Base-by-base conservation (phyloP, 1,140 invertebrate genomes). In the Arctopsyche grandis region DNA sequence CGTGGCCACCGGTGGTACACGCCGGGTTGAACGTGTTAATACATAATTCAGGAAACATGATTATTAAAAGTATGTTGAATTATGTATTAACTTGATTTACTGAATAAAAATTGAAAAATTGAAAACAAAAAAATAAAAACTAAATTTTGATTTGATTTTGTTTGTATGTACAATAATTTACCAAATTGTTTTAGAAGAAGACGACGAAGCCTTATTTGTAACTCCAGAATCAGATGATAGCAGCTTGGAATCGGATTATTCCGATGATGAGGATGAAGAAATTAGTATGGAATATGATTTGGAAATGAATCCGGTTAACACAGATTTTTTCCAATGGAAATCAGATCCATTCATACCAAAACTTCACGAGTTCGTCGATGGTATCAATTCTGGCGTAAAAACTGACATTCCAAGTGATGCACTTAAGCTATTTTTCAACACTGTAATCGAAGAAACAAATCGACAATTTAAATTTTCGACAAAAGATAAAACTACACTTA, bases 391-490 rank as follows among this genome's bases (percentile, higher is more conserved):
- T 69, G 66, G 66, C 9, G 10, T 69, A 24, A 69, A 69, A 10
- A 7, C 21, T 21, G 24, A 69, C 9, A 29, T 69, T 9, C 26
- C 19, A 69, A 69, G 58, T 19, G 58, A 63, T 9, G 19, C 58
- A 10, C 9, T 63, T 9, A 63, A 63, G 19, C 19, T 63, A 63
- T 63, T 63, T 63, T 19, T 63, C 9, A 19, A 63, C 19, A 21
- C 9, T 10, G 29, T 69, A n/a, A 26, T 38, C 19, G 29, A 22
- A 16, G 66, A 69, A 26, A 69, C 66, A 4, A 69, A 69, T 69
- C 66, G 66, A 9, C 66, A 69, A 24, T 69, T 69, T 29, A 26
- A 9, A 26, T 69, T 69, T 26, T n/a, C n/a, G n/a, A n/a, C n/a
- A n/a, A n/a, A n/a, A n/a, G n/a, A n/a, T n/a, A n/a, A n/a, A n/a